phyloP scores from a whole-genome alignment of 2,888 invertebrate species.

The Troilus luridus region DNA sequence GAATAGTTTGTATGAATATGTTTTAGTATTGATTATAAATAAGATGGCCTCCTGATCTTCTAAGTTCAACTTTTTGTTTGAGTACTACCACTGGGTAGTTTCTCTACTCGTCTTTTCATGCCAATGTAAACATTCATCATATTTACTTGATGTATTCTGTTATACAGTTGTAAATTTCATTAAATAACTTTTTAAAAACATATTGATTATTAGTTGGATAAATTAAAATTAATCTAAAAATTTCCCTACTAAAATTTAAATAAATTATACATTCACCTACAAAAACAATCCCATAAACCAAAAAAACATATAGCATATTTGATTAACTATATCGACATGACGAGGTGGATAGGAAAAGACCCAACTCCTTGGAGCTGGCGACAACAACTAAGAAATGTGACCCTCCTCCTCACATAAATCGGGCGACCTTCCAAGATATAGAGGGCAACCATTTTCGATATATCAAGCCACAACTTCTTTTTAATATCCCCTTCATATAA shows the following conservation, averaged over 20 bases:
- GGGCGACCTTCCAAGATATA: background rate
- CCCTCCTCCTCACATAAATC: background rate
- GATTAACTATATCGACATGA: background rate
- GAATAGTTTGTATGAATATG: no score
- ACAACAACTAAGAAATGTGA: constrained; percentile 21
- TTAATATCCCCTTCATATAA: background rate
- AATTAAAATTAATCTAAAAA: background rate
- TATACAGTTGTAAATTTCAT: no score
- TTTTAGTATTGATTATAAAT: no score
- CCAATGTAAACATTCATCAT: no score
- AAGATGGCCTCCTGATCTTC: no score
- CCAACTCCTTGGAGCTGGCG: background rate
- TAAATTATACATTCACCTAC: background rate
- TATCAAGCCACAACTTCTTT: constrained; percentile 22
- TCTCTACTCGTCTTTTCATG: no score
- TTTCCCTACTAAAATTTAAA: background rate
- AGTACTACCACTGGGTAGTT: no score
- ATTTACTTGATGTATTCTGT: no score
- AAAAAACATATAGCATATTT: background rate
- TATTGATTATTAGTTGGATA: no score
- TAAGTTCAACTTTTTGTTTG: no score
- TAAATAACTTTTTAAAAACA: no score
- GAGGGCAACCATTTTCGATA: background rate
- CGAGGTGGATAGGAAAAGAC: background rate
- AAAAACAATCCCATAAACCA: background rate